Base-by-base conservation (phyloP, 1,140 invertebrate species). In the Cotesia typhae region DNA sequence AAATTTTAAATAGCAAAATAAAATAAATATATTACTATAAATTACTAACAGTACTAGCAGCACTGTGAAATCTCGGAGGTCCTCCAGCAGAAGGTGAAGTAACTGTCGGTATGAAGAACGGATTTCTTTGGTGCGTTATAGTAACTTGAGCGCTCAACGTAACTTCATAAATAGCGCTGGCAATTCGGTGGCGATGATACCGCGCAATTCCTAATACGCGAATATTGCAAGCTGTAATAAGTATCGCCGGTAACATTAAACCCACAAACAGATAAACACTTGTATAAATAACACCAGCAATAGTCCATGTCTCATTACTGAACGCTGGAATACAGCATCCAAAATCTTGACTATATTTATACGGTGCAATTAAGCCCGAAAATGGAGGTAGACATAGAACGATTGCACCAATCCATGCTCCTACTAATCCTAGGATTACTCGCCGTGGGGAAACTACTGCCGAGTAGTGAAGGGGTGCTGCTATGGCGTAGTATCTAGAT, bases 151-250 rank as follows among this genome's bases (percentile, higher is more conserved):
- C 93, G 3, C 92, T 94, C 51, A 95, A 81, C 0, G 93, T 94
- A 4, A 95, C 93, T 85, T 95, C 93, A 83, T 94, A 95, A 74
- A 95, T 94, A 4, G 94, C 94, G 36, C 93, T 92, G 14, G 94
- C 93, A 67, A 95, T 95, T 36, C 94, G 89, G 81, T 95, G 93
- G 4, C 93, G 88, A 81, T 95, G 94, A 79, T 94, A 93, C 0
- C 93, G 88, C 0, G 93, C 94, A 72, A 95, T 95, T 74, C 93
- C 90, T 57, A 94, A 86, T 17, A 94, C 92, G 81, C 91, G 85
- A 20, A 93, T 81, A 80, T 94, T 95, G 81, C 92, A 94, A 28
- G 90, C 86, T 2, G 93, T 88, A 17, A 94, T 91, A 12, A 94
- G 84, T 9, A 89, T 82, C 0, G 90, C 89, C 4, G 94, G 94